A percentile compares a stretch with the other conserved stretches of the same genome.
These are phyloP conservation scores for Xenopus laevis DNA, from an alignment of 2,113 vertebrate genomes.

Conservation along the genomic window DNA sequence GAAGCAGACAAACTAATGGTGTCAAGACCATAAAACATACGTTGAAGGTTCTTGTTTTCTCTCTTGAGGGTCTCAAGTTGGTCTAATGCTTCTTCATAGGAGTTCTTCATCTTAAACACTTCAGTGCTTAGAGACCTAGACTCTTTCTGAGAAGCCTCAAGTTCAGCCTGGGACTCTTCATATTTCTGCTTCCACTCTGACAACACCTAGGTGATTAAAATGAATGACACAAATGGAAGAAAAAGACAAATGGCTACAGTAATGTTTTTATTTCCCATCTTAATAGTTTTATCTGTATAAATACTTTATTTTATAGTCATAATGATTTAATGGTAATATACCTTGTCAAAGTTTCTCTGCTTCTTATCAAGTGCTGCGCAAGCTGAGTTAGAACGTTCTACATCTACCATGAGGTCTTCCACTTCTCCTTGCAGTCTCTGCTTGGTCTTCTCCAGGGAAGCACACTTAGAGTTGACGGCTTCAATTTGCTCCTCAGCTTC, in stretches of 20 bases:
- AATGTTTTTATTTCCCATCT: too few species aligned
- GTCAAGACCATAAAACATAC: constrained; percentile 45
- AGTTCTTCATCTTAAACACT: constrained; percentile 59
- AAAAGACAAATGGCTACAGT: too few species aligned
- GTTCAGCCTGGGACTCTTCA: constrained; percentile 63
- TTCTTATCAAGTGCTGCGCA: constrained; percentile 65
- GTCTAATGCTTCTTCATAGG: constrained; percentile 50
- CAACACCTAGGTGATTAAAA: constrained; percentile 54
- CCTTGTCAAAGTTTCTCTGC: constrained; percentile 71
- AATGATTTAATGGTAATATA: constrained; percentile 23
- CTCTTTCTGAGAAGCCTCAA: constrained; percentile 66
- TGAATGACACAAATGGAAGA: neutral
- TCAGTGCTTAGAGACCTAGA: constrained; percentile 62
- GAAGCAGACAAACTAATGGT: too few species aligned
- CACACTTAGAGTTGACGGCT: constrained; percentile 76
- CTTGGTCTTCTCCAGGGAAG: constrained; percentile 83
- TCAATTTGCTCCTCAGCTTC: constrained; percentile 79
- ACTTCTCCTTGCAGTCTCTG: constrained; percentile 72
- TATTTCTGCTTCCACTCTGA: constrained; percentile 75
- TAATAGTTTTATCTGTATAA: neutral
- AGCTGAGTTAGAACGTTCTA: constrained; percentile 64
- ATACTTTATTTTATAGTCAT: neutral
- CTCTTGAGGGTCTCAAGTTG: constrained; percentile 63
- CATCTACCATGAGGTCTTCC: constrained; percentile 69
- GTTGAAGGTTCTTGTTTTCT: constrained; percentile 67